A percentile compares a stretch with the other conserved stretches of the same genome.
Evolutionary conservation across 2,113 vertebrate genomes (phyloP).

Genomic region (Grammomys surdaster): DNA sequence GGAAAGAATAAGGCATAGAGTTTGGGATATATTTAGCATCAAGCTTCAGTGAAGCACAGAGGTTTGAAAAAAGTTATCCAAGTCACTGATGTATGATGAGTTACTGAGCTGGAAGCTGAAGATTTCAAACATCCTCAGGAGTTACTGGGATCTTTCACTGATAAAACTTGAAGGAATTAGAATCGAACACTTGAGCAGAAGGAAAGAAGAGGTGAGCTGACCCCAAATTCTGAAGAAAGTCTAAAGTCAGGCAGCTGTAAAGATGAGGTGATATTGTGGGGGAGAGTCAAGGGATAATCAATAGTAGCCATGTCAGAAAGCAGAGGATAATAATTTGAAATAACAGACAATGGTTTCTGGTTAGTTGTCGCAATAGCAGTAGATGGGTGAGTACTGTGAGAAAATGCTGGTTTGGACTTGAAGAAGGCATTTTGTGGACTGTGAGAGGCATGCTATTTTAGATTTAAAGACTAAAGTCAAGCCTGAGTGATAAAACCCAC

Average conservation of each 20-base stretch:
- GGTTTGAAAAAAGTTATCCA: background rate
- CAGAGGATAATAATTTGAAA: background rate
- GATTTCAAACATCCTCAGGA: background rate
- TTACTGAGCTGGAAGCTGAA: background rate
- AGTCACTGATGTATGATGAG: background rate
- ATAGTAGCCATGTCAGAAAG: background rate
- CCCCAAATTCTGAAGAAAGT: background rate
- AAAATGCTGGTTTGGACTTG: background rate
- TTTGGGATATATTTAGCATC: background rate
- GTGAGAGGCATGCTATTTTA: background rate
- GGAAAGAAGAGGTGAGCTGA: no score
- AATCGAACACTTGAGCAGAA: background rate
- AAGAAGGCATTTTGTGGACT: background rate
- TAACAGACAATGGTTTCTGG: background rate
- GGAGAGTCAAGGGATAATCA: background rate
- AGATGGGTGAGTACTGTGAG: background rate
- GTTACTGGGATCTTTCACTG: background rate
- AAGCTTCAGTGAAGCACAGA: background rate
- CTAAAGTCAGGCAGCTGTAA: background rate
- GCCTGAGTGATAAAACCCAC: background rate
- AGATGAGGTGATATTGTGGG: rapidly evolving
- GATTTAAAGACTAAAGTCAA: background rate
- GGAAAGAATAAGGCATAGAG: background rate
- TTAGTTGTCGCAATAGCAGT: background rate
- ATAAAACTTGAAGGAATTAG: background rate